Base-by-base conservation (phyloP, 2,888 invertebrate genomes). In the Adelphocoris suturalis region DNA sequence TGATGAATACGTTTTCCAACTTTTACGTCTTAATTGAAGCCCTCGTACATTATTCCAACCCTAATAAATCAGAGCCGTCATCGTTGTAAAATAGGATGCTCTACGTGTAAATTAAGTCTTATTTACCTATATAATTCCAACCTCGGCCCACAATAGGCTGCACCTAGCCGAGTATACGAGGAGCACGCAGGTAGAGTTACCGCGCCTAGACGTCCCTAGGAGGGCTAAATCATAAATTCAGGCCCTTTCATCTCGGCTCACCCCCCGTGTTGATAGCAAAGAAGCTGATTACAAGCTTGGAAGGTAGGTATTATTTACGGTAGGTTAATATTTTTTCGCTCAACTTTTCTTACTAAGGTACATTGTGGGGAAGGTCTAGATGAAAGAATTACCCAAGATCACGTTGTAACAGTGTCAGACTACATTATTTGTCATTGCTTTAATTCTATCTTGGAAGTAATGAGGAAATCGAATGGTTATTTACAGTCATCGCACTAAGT, bases 71-170 rank as follows among this genome's bases (percentile, higher is more conserved):
- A 68, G 12, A 9, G 3, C 37, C 37, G 68, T 68, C 68, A 23
- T 68, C 5, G 23, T 68, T 27, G 23, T 68, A 23, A 19, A 23
- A 23, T 12, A 23, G 23, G 68, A 37, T 23, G 5, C 68, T 23
- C 57, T 68, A 68, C 68, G 68, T 68, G 68, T 68, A 68, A 68
- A 68, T 68, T 68, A 68, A 68, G 68, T 19, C 68, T 27, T 27
- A 19, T 27, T 27, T 68, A 23, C 19, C 68, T 27, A 23, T 7
- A 2, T 37, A 37, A 19, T 23, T 27, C 37, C 23, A 52, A 2
- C 16, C 12, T 11, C 23, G 13, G 23, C 9, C 19, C 11, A 27
- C 27, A 27, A 27, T 23, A 68, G 68, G 68, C 19, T n/a, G n/a
- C 7, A 37, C 37, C 37, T 2, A 37, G 37, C 37, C 37, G 2